These are phyloP conservation scores for Chondrilla cf. caribensis DNA, from an alignment of 37 sponge, comb jelly and placozoan species.

Conservation along the genomic window DNA sequence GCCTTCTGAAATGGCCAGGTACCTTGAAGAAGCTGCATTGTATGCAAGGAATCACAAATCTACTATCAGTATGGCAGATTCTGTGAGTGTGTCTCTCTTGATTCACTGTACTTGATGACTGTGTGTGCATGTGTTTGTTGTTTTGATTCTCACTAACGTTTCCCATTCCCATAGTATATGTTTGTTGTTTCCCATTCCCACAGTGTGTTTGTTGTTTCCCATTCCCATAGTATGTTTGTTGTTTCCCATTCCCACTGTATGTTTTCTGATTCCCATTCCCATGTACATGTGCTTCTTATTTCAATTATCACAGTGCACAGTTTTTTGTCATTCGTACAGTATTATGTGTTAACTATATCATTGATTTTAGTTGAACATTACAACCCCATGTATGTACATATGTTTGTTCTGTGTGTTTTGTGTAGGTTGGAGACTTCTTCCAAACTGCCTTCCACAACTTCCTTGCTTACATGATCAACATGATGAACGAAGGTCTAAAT, in stretches of 20 bases:
- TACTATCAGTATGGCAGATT: constrained; percentile 70
- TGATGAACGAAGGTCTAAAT: constrained; percentile 70
- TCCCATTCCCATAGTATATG: neutral
- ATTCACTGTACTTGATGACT: neutral
- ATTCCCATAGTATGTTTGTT: no score
- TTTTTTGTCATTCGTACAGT: neutral
- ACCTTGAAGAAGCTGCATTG: constrained; percentile 59
- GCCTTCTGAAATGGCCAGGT: constrained; percentile 58
- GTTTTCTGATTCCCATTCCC: no score
- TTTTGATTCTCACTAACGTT: neutral
- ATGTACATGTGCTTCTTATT: no score
- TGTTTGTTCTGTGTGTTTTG: neutral
- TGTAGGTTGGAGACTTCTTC: constrained; percentile 23
- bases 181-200: neutral
- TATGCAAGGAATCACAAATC: constrained; percentile 60
- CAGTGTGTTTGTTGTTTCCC: no score
- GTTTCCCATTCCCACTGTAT: no score
- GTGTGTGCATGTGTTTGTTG: neutral
- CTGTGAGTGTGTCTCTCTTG: constrained; percentile 25
- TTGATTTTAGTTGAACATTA: no score
- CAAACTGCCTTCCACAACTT: constrained; percentile 74
- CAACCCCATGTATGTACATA: no score
- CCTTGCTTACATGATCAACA: constrained; percentile 71
- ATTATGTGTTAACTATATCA: neutral
- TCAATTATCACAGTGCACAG: no score